phyloP scores from a whole-genome alignment of 2,797 vertebrate species.

The Tolypeutes matacus region DNA sequence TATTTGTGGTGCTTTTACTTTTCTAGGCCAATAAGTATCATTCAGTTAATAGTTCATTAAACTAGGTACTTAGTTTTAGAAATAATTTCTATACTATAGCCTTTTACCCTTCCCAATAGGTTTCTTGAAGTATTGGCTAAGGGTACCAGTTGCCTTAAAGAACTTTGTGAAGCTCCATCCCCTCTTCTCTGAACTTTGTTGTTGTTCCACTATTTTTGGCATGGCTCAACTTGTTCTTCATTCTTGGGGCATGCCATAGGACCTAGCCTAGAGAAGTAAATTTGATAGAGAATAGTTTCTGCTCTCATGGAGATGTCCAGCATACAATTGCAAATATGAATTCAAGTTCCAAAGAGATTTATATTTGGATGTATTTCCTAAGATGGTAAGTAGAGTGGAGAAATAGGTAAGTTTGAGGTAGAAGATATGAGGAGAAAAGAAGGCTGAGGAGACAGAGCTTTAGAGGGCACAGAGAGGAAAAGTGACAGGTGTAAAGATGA shows the following conservation, averaged over 20 bases:
- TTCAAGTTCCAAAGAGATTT: conserved; percentile 21
- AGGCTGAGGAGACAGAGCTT: not conserved
- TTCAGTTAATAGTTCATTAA: conserved; percentile 34
- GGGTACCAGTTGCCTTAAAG: not conserved
- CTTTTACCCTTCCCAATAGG: not conserved
- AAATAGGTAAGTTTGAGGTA: not conserved
- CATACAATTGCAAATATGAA: not conserved
- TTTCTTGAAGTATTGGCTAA: not conserved
- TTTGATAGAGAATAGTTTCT: not conserved
- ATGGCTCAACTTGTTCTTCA: not conserved
- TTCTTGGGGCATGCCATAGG: not conserved
- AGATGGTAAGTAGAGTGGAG: not conserved
- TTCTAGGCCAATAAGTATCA: conserved; percentile 13
- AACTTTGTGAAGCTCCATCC: not conserved
- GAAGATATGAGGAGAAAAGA: not conserved
- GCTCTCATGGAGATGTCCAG: not conserved
- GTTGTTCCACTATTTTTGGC: not conserved
- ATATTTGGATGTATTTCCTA: not conserved
- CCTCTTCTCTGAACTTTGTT: not conserved
- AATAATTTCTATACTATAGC: not conserved
- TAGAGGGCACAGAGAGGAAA: not conserved
- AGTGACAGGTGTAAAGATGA: not conserved
- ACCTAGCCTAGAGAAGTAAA: not conserved
- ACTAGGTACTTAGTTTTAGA: not conserved
- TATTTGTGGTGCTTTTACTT: conserved; percentile 43